Percentiles rank a stretch among this genome's conserved stretches.
Evolutionary conservation across 2,113 vertebrate species (phyloP).

Genomic region (Callorhinus ursinus): DNA sequence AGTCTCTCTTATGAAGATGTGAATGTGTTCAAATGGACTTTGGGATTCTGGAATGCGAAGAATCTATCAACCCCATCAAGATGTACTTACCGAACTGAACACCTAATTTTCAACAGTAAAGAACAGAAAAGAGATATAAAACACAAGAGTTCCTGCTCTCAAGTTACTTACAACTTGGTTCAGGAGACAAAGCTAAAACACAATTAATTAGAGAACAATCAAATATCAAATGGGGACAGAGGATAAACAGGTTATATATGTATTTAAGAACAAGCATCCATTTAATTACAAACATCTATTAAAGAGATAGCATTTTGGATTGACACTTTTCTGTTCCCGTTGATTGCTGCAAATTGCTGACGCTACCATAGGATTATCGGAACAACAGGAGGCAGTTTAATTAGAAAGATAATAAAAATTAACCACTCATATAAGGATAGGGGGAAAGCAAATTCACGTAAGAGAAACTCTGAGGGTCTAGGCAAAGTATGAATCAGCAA

Average conservation of each 20-base stretch:
- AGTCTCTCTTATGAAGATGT: neutral
- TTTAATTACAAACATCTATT: neutral
- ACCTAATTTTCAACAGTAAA: neutral
- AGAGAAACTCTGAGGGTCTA: neutral
- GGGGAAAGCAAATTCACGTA: neutral
- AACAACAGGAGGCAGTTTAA: constrained; percentile 24
- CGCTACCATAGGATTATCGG: neutral
- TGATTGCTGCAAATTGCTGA: constrained; percentile 22
- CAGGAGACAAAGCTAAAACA: neutral
- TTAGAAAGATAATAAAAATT: neutral
- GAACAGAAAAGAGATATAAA: neutral
- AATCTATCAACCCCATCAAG: neutral
- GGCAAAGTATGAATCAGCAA: neutral
- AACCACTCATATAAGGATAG: neutral
- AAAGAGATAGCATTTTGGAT: neutral
- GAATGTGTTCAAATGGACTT: neutral
- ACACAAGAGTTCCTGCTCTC: neutral
- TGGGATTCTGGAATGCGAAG: neutral
- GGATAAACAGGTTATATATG: neutral
- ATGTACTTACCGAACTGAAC: constrained; percentile 17
- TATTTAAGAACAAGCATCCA: constrained; percentile 12
- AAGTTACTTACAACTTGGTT: neutral
- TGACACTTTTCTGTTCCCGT: neutral
- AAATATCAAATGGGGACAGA: neutral
- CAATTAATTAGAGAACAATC: neutral